A percentile compares a stretch with the other conserved stretches of the same genome.
Evolutionary conservation across 1,140 invertebrate species (phyloP).

Genomic region (Rhizoglyphus robini): DNA sequence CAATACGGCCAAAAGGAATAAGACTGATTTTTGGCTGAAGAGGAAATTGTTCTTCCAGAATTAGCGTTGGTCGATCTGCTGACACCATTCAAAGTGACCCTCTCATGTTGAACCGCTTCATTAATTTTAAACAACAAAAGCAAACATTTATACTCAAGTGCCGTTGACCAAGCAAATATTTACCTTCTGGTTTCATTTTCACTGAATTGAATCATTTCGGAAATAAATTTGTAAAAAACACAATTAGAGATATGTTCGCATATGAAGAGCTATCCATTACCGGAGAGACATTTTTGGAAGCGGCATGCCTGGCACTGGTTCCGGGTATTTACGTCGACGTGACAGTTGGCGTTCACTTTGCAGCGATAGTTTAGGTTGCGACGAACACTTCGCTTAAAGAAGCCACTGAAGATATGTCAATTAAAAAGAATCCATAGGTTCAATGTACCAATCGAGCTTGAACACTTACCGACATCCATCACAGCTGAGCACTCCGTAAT

Average conservation of each 20-base stretch:
- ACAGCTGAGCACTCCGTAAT: constrained; percentile 74
- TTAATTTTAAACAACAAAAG: constrained; percentile 28
- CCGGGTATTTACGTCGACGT: constrained; percentile 94
- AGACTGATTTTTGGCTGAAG: too few species aligned
- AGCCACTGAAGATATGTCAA: constrained; percentile 51
- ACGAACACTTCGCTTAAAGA: constrained; percentile 93
- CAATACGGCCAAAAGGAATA: too few species aligned
- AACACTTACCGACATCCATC: constrained; percentile 54
- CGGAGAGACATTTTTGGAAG: constrained; percentile 82
- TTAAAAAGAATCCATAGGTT: not conserved
- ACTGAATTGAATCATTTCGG: too few species aligned
- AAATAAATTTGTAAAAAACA: constrained; percentile 29
- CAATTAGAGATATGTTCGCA: too few species aligned
- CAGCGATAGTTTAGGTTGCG: constrained; percentile 96
- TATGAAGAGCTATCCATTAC: too few species aligned
- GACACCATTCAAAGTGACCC: constrained; percentile 40
- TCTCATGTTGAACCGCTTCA: constrained; percentile 80
- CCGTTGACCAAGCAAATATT: constrained; percentile 29
- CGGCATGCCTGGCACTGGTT: constrained; percentile 97
- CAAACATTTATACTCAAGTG: not conserved
- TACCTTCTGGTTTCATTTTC: constrained; percentile 90
- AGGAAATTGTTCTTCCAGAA: constrained; percentile 11
- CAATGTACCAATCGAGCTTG: not conserved
- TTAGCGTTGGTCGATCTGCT: not conserved
- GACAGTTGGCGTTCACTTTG: constrained; percentile 84